phyloP scores from a whole-genome alignment of 2,113 vertebrate genomes.

The Oryzias melastigma region DNA sequence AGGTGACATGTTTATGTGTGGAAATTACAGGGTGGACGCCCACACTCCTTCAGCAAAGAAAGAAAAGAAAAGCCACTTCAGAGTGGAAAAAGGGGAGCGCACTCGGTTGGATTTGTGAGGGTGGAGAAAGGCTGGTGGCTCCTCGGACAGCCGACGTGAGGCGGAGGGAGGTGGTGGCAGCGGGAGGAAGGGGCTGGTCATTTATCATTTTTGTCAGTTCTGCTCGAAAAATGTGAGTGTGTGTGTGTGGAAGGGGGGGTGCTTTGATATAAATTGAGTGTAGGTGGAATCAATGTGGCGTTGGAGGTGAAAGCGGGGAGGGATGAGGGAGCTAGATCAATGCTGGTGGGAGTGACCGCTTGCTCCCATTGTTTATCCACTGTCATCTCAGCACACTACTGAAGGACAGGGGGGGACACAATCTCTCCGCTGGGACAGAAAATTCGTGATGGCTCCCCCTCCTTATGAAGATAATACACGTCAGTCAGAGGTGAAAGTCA shows the following conservation, averaged over 20 bases:
- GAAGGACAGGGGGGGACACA: slow-evolving; percentile 65
- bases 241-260: slow-evolving; percentile 4
- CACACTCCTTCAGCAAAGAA: background rate
- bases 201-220: slow-evolving; percentile 75
- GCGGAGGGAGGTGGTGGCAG: slow-evolving; percentile 49
- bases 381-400: slow-evolving; percentile 56
- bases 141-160: slow-evolving; percentile 45
- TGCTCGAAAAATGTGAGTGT: slow-evolving; percentile 23
- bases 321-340: slow-evolving; percentile 61
- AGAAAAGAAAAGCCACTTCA: slow-evolving; percentile 9
- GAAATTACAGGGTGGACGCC: slow-evolving; percentile 52
- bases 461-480: slow-evolving; percentile 46
- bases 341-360: slow-evolving; percentile 74
- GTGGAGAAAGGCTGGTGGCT: slow-evolving; percentile 60
- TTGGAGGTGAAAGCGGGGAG: slow-evolving; percentile 46
- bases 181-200: slow-evolving; percentile 49
- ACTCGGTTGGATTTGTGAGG: slow-evolving; percentile 56
- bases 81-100: slow-evolving; percentile 23
- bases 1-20: slow-evolving; percentile 56
- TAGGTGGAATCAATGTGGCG: slow-evolving; percentile 74
- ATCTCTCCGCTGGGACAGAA: slow-evolving; percentile 55
- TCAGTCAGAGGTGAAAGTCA: slow-evolving; percentile 60
- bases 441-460: slow-evolving; percentile 50
- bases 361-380: slow-evolving; percentile 74
- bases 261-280: slow-evolving; percentile 74